Percentiles rank a stretch among this genome's conserved stretches.
Evolutionary conservation across 2,797 vertebrate genomes (phyloP).

Genomic region (Synaphobranchus kaupii): DNA sequence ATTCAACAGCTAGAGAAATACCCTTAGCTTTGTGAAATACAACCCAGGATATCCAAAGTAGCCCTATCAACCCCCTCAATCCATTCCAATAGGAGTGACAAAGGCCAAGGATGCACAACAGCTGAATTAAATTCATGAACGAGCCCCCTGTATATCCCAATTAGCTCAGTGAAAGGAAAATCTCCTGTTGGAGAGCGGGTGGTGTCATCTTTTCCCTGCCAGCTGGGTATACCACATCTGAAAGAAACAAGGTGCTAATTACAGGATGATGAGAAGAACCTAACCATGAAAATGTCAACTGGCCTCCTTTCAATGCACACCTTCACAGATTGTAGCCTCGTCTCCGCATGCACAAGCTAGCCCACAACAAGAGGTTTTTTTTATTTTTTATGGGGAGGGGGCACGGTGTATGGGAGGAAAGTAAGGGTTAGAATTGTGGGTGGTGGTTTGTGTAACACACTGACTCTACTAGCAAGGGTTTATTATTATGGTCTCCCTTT

Average conservation of each 20-base stretch:
- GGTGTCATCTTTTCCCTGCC: slow-evolving; percentile 72
- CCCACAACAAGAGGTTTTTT: slow-evolving; percentile 38
- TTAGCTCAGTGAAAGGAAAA: slow-evolving; percentile 71
- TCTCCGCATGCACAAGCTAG: slow-evolving; percentile 39
- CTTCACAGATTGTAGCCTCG: slow-evolving; percentile 56
- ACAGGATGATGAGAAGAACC: slow-evolving; percentile 72
- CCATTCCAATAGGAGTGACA: slow-evolving; percentile 73
- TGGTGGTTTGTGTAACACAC: too few species aligned
- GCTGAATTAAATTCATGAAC: slow-evolving; percentile 70
- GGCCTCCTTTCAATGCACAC: slow-evolving; percentile 60
- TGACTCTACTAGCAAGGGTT: too few species aligned
- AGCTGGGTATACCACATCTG: slow-evolving; percentile 74
- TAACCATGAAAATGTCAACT: slow-evolving; percentile 62
- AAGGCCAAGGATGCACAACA: slow-evolving; percentile 72
- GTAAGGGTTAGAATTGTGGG: too few species aligned
- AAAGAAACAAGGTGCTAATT: slow-evolving; percentile 83
- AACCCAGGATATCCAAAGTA: slow-evolving; percentile 10
- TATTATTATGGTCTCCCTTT: too few species aligned
- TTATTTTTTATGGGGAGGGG: too few species aligned
- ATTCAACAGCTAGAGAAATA: not conserved
- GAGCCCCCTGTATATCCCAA: slow-evolving; percentile 73
- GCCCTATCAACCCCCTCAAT: slow-evolving; percentile 16
- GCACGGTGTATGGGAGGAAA: too few species aligned
- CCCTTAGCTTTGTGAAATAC: too few species aligned
- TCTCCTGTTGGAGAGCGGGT: slow-evolving; percentile 67